phyloP scores from a whole-genome alignment of 2,797 vertebrate species.

The Schizopygopsis malacanthus region DNA sequence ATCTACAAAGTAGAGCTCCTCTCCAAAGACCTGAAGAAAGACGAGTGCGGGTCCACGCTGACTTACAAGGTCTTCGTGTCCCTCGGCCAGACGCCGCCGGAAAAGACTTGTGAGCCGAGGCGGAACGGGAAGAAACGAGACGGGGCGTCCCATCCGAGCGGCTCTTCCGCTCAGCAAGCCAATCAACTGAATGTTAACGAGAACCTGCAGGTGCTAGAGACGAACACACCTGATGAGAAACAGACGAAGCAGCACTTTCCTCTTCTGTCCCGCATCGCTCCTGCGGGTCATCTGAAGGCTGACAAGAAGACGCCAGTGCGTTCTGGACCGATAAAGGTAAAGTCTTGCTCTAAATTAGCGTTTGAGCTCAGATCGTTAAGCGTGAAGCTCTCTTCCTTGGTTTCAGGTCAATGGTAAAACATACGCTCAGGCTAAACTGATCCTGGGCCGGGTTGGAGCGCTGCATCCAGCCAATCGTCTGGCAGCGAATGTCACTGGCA shows the following conservation, averaged over 20 bases:
- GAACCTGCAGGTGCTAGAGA: no score
- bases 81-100: background rate
- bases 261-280: constrained; percentile 80
- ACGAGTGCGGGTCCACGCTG: constrained; percentile 74
- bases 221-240: background rate
- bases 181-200: no score
- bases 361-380: background rate
- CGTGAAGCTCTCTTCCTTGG: background rate
- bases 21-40: constrained; percentile 77
- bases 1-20: constrained; percentile 84
- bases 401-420: constrained; percentile 91
- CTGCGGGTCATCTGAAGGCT: constrained; percentile 84
- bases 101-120: background rate
- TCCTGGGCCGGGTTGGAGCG: constrained; percentile 93
- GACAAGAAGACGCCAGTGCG: constrained; percentile 69
- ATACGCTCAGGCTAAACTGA: constrained; percentile 89
- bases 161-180: background rate
- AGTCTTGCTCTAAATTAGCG: background rate
- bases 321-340: constrained; percentile 74
- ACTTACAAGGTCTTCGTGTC: constrained; percentile 88
- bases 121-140: background rate
- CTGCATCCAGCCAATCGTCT: constrained; percentile 93
- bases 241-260: constrained; percentile 69
- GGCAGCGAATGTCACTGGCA: constrained; percentile 89
- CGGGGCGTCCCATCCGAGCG: background rate